Conservation (phyloP, 2,888 invertebrate genomes). For the Leptinotarsa juncta region DNA sequence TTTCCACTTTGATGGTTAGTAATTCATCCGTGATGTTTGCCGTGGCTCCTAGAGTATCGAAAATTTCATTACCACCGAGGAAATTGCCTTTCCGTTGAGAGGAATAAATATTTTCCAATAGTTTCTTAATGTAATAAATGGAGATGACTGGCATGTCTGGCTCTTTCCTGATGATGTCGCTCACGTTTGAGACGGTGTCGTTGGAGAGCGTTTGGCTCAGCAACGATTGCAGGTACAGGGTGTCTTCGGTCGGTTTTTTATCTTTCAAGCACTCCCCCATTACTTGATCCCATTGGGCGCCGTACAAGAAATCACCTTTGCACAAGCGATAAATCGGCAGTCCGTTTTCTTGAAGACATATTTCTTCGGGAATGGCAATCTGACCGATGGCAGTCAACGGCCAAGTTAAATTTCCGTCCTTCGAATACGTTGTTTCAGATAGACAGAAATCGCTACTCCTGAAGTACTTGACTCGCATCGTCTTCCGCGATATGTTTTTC, state of each 20-base stretch:
- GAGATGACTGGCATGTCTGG: slow-evolving; percentile 54
- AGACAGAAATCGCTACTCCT: slow-evolving; percentile 58
- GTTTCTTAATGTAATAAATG: slow-evolving; percentile 56
- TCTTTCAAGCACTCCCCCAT: slow-evolving; percentile 56
- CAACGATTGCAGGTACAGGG: slow-evolving; percentile 47
- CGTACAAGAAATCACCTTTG: slow-evolving; percentile 70
- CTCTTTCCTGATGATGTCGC: slow-evolving; percentile 44
- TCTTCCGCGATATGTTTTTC: slow-evolving; percentile 18
- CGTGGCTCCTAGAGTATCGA: slow-evolving; percentile 61
- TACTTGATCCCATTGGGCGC: slow-evolving; percentile 69
- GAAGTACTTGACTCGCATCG: slow-evolving; percentile 45
- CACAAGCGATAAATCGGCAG: slow-evolving; percentile 72
- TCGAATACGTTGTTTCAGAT: slow-evolving; percentile 45
- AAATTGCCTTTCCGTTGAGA: background rate
- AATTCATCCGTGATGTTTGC: slow-evolving; percentile 63
- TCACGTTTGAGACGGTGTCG: slow-evolving; percentile 50
- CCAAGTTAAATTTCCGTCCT: slow-evolving; percentile 61
- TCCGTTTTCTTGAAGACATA: slow-evolving; percentile 71
- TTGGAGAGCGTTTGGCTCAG: slow-evolving; percentile 41
- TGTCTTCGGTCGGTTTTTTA: slow-evolving; percentile 40
- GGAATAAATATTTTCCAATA: slow-evolving; percentile 43
- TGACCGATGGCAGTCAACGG: slow-evolving; percentile 68
- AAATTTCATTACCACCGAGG: slow-evolving; percentile 59
- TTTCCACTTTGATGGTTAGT: slow-evolving; percentile 44
- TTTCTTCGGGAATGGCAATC: slow-evolving; percentile 68